These are phyloP conservation scores for Loripinus fragilis DNA, from an alignment of 2,888 invertebrate species.

Conservation along the genomic window DNA sequence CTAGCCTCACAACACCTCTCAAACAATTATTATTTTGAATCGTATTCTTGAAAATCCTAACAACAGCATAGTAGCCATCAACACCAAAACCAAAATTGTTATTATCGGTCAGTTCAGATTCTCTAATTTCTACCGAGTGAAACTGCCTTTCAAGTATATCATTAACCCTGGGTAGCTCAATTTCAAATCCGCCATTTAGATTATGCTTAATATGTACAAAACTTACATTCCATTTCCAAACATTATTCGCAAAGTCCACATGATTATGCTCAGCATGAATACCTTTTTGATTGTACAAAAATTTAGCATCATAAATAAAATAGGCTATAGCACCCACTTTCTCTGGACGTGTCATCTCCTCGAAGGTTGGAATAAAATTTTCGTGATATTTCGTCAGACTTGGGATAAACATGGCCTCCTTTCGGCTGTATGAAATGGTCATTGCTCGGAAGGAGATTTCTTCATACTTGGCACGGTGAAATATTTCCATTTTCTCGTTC, in stretches of 20 bases:
- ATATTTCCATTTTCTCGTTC: conserved; percentile 81
- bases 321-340: conserved; percentile 89
- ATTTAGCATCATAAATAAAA: conserved; percentile 92
- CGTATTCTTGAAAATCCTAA: conserved; percentile 93
- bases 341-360: conserved; percentile 86
- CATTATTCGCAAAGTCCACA: conserved; percentile 96
- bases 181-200: conserved; percentile 92
- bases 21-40: conserved; percentile 94
- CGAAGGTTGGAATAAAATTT: conserved; percentile 80
- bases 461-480: conserved; percentile 78
- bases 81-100: conserved; percentile 92
- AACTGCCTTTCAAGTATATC: conserved; percentile 70
- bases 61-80: conserved; percentile 96
- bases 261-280: conserved; percentile 95
- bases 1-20: conserved; percentile 83
- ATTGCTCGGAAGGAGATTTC: conserved; percentile 73
- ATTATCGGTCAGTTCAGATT: conserved; percentile 94
- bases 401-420: conserved; percentile 81
- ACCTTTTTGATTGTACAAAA: conserved; percentile 92
- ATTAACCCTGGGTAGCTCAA: conserved; percentile 93
- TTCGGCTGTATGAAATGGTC: conserved; percentile 68
- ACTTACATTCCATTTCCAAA: conserved; percentile 96
- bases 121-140: conserved; percentile 93
- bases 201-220: conserved; percentile 95
- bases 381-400: conserved; percentile 82